These are phyloP conservation scores for Sphenopsis melanotis DNA, from an alignment of 2,797 vertebrate genomes.

Conservation along the genomic window DNA sequence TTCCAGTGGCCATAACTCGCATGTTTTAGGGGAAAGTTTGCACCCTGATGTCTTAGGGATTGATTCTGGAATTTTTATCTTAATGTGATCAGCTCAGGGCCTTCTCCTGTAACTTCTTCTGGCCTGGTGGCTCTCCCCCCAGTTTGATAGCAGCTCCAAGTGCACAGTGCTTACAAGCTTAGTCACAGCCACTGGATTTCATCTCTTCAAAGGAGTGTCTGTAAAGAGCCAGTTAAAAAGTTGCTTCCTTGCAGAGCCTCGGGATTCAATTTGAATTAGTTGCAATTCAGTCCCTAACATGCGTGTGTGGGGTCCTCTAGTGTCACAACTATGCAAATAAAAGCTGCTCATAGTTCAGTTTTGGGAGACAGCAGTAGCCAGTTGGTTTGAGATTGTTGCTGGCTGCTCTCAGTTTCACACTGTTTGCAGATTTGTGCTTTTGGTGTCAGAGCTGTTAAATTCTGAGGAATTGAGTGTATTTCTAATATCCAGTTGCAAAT, in stretches of 20 bases:
- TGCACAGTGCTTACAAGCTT: neutral
- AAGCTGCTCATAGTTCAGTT: neutral
- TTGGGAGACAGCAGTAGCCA: neutral
- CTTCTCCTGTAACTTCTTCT: neutral
- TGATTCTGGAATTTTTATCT: neutral
- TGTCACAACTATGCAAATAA: slow-evolving; percentile 18
- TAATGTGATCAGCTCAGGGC: neutral
- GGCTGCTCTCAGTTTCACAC: neutral
- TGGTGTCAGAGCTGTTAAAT: neutral
- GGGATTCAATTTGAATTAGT: neutral
- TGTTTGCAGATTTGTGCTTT: neutral
- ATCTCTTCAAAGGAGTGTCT: neutral
- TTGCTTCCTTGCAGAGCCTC: neutral
- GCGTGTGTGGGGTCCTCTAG: slow-evolving; percentile 1
- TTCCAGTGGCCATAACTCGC: neutral
- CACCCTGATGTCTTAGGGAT: neutral
- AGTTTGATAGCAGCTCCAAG: neutral
- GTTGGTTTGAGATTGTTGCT: neutral
- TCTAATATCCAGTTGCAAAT: neutral
- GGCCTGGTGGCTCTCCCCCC: neutral
- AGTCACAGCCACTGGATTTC: slow-evolving; percentile 22
- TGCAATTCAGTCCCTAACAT: neutral
- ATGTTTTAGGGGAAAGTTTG: neutral
- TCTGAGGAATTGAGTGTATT: neutral
- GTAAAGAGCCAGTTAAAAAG: neutral